Evolutionary conservation across 2,113 vertebrate genomes (phyloP), one percentile per base, ranked within the genome.

Genomic region (Oenanthe melanoleuca): DNA sequence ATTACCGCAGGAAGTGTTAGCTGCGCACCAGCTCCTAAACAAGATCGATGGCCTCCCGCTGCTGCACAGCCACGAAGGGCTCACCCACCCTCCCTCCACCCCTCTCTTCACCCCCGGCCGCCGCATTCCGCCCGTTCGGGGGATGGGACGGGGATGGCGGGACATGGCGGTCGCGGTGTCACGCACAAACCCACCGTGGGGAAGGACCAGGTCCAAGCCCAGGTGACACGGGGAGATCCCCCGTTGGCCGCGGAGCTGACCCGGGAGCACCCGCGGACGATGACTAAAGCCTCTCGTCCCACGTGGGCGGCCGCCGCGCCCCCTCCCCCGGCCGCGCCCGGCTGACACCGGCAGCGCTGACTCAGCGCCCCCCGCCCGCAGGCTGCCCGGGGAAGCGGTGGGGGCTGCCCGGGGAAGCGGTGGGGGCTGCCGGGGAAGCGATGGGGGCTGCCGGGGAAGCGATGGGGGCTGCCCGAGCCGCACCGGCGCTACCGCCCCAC

Each of bases 1-100:
- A 97, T 97, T 96, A 94, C 97, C 66, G 97, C 97, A 94, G 97
- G 97, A 98, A 97, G 96, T 66, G 95, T 90, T 92, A 96, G 95
- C 93, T 86, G 88, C 80, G 93, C 88, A 34, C 55, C 64, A 9
- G 59, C 82, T 44, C 64, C 74, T 85, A 44, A 91, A 91, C 88
- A 59, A 97, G 97, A 97, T 97, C 96, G 94, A 98, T 97, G 95
- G 97, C 97, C 95, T 90, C 66, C 88, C 83, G 49, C 64, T 63
- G 74, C 80, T 33, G 28, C 66, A 7, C 57, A 59, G 42, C 45
- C 57, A 9, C 42, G 5, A 23, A 53, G 28, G 56, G 63, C 40
- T 69, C 25, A 40, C 47, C 33, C 42, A 26, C 33, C 23, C 34
- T 29, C n/a, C 25, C 3, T 57, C 47, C 61, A 42, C 29, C 21